Percentiles rank a stretch among this genome's conserved stretches.
Conservation (phyloP, 1,140 invertebrate genomes). For the Brachionus koreanus region DNA sequence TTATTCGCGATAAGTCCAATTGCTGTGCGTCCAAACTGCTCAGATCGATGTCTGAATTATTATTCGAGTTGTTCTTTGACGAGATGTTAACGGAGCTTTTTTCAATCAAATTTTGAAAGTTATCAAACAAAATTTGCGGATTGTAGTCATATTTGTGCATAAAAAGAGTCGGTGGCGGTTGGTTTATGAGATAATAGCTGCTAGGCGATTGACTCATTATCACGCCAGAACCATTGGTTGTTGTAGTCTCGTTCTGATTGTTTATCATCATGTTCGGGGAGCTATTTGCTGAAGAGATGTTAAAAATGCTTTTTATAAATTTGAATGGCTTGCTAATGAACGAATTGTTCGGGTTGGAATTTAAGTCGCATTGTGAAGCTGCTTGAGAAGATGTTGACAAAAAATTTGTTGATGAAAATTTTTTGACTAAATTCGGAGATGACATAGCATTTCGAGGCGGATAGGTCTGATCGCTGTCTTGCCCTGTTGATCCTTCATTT, state of each 20-base stretch:
- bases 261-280: not conserved
- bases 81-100: slow-evolving; percentile 2
- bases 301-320: not conserved
- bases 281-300: not conserved
- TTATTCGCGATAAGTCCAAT: slow-evolving; percentile 5
- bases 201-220: not conserved
- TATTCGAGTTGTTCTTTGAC: not conserved
- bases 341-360: not conserved
- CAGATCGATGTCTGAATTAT: slow-evolving; percentile 9
- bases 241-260: not conserved
- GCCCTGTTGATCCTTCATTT: not conserved
- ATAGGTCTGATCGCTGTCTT: not conserved
- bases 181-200: not conserved
- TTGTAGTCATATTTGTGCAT: slow-evolving; percentile 29
- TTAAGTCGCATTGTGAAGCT: not conserved
- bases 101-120: slow-evolving; percentile 30
- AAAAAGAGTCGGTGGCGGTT: slow-evolving; percentile 7
- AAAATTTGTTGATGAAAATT: not conserved
- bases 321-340: not conserved
- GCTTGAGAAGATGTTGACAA: not conserved
- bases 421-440: not conserved
- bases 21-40: not conserved
- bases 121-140: slow-evolving; percentile 16
- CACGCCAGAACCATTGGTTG: not conserved
- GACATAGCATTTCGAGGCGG: not conserved